phyloP scores from a whole-genome alignment of 2,888 invertebrate genomes.

The Leucania comma region DNA sequence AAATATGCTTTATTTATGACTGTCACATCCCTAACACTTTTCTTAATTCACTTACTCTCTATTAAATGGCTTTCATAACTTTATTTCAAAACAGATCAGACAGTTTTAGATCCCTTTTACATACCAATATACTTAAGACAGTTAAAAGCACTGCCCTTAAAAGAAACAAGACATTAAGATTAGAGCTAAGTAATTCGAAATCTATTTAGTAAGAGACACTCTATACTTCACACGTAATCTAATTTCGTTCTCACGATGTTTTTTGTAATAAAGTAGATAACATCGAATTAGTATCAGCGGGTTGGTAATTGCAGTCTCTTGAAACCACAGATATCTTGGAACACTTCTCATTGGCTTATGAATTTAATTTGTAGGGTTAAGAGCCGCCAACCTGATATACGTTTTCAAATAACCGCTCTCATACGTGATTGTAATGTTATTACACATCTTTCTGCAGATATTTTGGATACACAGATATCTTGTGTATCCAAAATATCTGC shows the following conservation, averaged over 20 bases:
- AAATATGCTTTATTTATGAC: too few relatives aligned
- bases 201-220: constrained; percentile 40
- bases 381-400: too few relatives aligned
- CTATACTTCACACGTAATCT: constrained; percentile 29
- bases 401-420: too few relatives aligned
- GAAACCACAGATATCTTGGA: background rate
- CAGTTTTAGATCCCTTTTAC: background rate
- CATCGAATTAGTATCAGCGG: background rate
- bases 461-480: too few relatives aligned
- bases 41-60: background rate
- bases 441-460: too few relatives aligned
- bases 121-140: constrained; percentile 14
- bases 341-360: background rate
- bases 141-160: constrained; percentile 19
- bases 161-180: constrained; percentile 54
- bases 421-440: too few relatives aligned
- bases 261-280: constrained; percentile 10
- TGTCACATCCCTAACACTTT: background rate
- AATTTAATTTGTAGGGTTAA: background rate
- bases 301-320: background rate
- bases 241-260: constrained; percentile 48
- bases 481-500: too few relatives aligned
- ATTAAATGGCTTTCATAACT: too few relatives aligned
- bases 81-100: background rate
- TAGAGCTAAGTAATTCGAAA: constrained; percentile 42